Conservation (phyloP, 1,140 invertebrate genomes). For the Idris sp. region DNA sequence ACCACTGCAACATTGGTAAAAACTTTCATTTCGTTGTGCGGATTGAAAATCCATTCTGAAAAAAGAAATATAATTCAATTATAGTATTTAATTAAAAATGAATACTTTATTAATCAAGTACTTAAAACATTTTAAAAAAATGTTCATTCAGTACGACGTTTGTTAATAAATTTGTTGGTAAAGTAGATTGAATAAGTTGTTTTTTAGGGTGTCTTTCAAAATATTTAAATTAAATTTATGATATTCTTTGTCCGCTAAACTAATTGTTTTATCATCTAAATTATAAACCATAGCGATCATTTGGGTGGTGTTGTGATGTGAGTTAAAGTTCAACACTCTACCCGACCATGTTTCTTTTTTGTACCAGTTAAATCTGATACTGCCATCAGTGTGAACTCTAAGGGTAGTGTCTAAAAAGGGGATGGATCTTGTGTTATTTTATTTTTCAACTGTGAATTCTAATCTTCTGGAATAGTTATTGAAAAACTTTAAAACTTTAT, state of each 20-base stretch:
- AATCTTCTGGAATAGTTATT: no score
- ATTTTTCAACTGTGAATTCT: no score
- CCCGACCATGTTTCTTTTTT: slow-evolving; percentile 3
- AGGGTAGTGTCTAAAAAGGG: no score
- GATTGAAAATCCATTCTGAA: slow-evolving; percentile 86
- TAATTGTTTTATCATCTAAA: neutral
- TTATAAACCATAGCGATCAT: slow-evolving; percentile 1
- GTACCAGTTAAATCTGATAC: no score
- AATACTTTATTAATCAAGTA: no score
- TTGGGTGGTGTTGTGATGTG: slow-evolving; percentile 1
- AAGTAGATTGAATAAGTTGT: neutral
- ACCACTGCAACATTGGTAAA: slow-evolving; percentile 96
- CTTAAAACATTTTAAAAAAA: no score
- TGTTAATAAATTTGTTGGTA: neutral
- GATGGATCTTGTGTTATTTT: no score
- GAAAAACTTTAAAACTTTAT: no score
- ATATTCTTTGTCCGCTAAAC: neutral
- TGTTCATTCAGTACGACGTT: no score
- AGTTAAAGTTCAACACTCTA: slow-evolving; percentile 3
- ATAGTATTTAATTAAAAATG: no score
- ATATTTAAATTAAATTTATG: neutral
- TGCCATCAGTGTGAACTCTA: no score
- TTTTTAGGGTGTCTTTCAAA: neutral
- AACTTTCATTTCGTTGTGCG: slow-evolving; percentile 88
- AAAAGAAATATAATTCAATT: no score